phyloP scores from a whole-genome alignment of 2,888 invertebrate species.

The Gastracanthus pulcherrimus region DNA sequence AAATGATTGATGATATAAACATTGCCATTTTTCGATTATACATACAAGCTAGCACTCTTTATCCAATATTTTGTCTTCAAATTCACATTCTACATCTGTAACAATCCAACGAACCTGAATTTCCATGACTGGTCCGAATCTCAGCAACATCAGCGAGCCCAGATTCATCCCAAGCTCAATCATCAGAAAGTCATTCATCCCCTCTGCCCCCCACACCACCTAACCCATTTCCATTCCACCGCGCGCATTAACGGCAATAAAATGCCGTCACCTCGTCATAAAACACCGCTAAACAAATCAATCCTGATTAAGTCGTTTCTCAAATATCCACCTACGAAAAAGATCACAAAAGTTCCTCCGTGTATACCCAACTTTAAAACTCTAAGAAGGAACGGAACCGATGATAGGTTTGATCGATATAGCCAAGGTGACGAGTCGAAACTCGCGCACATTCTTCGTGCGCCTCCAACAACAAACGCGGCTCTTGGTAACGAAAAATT shows the following conservation, averaged over 20 bases:
- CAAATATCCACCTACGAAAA: background rate
- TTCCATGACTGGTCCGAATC: background rate
- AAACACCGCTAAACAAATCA: conserved; percentile 9
- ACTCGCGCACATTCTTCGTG: conserved; percentile 9
- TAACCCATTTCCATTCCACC: background rate
- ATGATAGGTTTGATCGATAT: conserved; percentile 55
- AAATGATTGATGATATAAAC: no score
- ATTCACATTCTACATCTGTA: background rate
- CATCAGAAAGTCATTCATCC: background rate
- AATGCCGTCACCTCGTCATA: background rate
- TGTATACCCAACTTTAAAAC: background rate
- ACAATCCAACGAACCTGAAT: background rate
- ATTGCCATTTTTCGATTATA: no score
- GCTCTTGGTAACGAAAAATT: no score
- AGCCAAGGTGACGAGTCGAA: conserved; percentile 32
- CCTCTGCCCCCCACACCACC: no score
- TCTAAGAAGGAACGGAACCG: background rate
- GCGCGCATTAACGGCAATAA: background rate
- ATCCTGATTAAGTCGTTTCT: conserved; percentile 44
- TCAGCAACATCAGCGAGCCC: background rate
- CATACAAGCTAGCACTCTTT: no score
- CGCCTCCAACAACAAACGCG: background rate
- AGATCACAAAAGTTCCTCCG: background rate
- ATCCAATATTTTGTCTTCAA: no score
- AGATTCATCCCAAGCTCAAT: background rate